Base-by-base conservation (phyloP, 2,888 invertebrate species). In the Alcis repandata region DNA sequence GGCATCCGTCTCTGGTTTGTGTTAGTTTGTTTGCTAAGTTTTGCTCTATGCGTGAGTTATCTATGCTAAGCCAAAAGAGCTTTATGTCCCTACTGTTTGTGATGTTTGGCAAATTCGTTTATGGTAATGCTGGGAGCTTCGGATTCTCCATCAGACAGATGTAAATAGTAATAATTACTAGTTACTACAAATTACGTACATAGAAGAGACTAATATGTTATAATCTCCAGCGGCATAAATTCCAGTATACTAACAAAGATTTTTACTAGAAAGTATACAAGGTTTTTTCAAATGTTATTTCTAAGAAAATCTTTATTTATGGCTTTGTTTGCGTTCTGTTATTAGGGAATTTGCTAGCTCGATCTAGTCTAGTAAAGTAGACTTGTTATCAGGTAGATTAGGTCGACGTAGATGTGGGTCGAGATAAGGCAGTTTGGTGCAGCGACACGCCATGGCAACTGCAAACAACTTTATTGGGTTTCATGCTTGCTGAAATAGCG, bases 351-450 rank as follows among this genome's bases (percentile, higher is more conserved):
- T 51, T 20, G 38, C 13, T 40, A 22, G 40, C 2, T 53, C 13
- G 53, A n/a, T 43, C 41, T 54, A 43, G 54, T 54, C 32, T 41
- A 33, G 45, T 46, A 22, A 45, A 13, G 45, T 48, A 32, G 46
- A n/a, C 17, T 56, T 22, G 49, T 58, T 66, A 61, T 66, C 65
- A 52, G 57, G 13, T 58, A 66, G 65, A 65, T 65, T 57, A 36
- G 65, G 60, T 57, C 60, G 45, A 11, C 15, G 46, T 40, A 60
- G 60, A 66, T 66, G 52, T 66, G 40, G 60, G 65, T 57, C 57
- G 60, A 57, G 65, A 66, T 66, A 66, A 27, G 51, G 40, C 11
- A 17, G 43, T 59, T 51, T 22, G 56, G 64, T 60, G 57, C 65
- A 60, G n/a, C 48, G 48, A 7, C 53, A 48, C 43, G 60, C 57